Evolutionary conservation across 2,113 vertebrate genomes (phyloP), one percentile per base, ranked within the genome.

Genomic region (Zeus faber): DNA sequence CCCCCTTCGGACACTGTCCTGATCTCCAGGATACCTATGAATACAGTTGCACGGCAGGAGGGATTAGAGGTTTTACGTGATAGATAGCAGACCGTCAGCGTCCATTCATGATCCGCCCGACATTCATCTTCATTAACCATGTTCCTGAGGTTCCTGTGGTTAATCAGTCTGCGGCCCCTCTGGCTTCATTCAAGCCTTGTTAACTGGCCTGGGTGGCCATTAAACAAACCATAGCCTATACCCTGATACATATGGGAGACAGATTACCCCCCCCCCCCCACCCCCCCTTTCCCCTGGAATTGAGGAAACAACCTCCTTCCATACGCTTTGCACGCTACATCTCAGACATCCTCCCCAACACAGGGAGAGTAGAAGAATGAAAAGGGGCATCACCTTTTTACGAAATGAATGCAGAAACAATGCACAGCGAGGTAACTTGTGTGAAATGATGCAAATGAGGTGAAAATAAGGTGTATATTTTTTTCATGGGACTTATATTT

Each of bases 1-100:
- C 95, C 93, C 58, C 95, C 94, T 79, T 98, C 93, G 3, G 94
- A 94, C 80, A 99, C 94, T 2, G 96, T 98, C 85, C 95, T 90
- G 83, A 98, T 97, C 90, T 99, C 96, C 77, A 99, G 91, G 77
- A 99, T 93, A 88, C 95, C 95, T 99, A 72, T 33, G 68, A 37
- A 69, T 62, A 66, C 54, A 65, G 40, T 52, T 39, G 64, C 25
- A 73, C 22, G 41, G 20, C 46, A 16, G 27, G 45, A 13, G 49
- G 50, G 67, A 35, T 43, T 20, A 74, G 37, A 72, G 58, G 51
- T 43, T 52, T 41, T 23, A 89, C 60, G 87, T 76, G 22, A 67
- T 50, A 66, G 69, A 88, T 80, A 70, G 85, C 77, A 65, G 85
- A 21, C 84, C 58, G 35, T 49, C 54, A 74, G 17, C n/a, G 39